These are phyloP conservation scores for Drosophila nikananu DNA, from an alignment of 1,140 invertebrate species.

Conservation along the genomic window DNA sequence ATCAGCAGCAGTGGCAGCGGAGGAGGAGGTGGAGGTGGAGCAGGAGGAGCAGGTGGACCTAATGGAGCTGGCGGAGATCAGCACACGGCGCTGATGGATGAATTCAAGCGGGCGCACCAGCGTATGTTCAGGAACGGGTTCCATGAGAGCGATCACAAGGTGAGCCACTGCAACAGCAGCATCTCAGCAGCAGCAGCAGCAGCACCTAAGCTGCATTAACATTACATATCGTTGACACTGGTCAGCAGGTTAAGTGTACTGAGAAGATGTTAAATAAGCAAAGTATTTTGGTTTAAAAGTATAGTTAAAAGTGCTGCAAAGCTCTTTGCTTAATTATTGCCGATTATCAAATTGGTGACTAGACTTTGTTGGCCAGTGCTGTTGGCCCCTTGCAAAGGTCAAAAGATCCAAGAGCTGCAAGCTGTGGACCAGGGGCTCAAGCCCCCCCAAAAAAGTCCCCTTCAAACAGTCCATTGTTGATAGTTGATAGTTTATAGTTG, in stretches of 20 bases:
- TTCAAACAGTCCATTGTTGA: not conserved
- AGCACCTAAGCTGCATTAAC: constrained; percentile 38
- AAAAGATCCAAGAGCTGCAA: constrained; percentile 43
- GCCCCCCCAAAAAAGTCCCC: not conserved
- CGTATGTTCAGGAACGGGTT: constrained; percentile 91
- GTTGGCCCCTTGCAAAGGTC: constrained; percentile 65
- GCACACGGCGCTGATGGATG: constrained; percentile 92
- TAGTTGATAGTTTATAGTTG: not conserved
- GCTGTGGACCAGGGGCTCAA: not conserved
- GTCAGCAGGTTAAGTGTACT: not conserved
- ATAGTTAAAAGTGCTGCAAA: not conserved
- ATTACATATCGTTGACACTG: not conserved
- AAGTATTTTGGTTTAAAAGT: not conserved
- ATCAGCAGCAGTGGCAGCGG: constrained; percentile 29
- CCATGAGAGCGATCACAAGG: constrained; percentile 83
- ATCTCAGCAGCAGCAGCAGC: constrained; percentile 50
- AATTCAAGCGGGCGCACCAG: constrained; percentile 93
- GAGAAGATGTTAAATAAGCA: not conserved
- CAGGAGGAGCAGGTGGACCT: constrained; percentile 5
- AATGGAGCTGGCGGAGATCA: constrained; percentile 87
- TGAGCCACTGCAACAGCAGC: constrained; percentile 57
- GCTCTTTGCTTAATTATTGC: not conserved
- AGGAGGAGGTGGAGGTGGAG: not conserved
- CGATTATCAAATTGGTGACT: not conserved
- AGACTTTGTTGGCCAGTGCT: not conserved